Percentiles rank a stretch among this genome's conserved stretches.
Conservation (phyloP, 2,888 invertebrate species). For the Machimus atricapillus region DNA sequence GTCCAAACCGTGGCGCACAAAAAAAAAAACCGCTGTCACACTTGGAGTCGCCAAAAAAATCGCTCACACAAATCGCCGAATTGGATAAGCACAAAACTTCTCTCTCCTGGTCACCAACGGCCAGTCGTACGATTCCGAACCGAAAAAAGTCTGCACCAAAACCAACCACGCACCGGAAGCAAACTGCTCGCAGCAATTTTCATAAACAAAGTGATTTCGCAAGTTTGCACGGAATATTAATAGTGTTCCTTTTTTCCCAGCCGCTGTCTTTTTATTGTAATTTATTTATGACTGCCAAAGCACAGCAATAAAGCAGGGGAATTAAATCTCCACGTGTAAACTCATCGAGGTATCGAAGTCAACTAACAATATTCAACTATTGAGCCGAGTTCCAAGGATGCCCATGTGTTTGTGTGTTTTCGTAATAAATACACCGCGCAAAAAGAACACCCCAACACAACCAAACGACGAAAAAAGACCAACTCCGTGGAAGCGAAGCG, state of each 20-base stretch:
- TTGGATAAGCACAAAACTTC: background rate
- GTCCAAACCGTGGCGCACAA: background rate
- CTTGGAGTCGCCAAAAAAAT: background rate
- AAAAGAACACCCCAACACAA: constrained; percentile 17
- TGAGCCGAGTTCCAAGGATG: constrained; percentile 47
- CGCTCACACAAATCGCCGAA: background rate
- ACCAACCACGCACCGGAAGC: background rate
- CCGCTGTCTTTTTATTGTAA: constrained; percentile 30
- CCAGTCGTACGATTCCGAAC: background rate
- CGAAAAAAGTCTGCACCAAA: background rate
- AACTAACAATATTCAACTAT: constrained; percentile 62
- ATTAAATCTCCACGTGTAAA: constrained; percentile 61
- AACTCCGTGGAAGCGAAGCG: background rate
- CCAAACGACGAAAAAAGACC: constrained; percentile 1
- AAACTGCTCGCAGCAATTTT: background rate
- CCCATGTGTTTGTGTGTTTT: constrained; percentile 45
- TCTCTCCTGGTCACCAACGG: background rate
- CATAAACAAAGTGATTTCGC: constrained; percentile 24
- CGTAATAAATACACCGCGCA: constrained; percentile 32
- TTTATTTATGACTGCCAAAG: constrained; percentile 43
- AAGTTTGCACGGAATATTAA: constrained; percentile 30
- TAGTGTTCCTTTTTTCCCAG: background rate
- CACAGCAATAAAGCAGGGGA: constrained; percentile 50
- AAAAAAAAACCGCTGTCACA: background rate
- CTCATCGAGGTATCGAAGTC: constrained; percentile 64